phyloP scores from a whole-genome alignment of 1,140 invertebrate genomes.

The Portunus trituberculatus region DNA sequence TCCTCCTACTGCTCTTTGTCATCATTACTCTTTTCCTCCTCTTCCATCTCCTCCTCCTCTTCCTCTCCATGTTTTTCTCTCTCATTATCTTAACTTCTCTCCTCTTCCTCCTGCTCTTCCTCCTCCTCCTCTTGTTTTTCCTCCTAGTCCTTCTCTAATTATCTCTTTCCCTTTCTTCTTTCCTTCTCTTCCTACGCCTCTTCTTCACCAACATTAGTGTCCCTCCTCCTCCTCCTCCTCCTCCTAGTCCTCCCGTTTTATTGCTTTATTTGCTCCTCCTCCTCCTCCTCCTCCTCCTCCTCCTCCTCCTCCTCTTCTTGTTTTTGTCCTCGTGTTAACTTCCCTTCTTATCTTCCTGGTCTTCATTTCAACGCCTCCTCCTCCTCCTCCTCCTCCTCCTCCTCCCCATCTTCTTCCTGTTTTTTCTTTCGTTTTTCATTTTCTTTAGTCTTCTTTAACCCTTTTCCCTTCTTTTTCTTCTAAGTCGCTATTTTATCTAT shows the following conservation, averaged over 20 bases:
- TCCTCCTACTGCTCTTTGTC: background rate
- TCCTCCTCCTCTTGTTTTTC: background rate
- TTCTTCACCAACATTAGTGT: no score
- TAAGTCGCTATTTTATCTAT: background rate
- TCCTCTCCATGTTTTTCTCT: background rate
- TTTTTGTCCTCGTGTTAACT: background rate
- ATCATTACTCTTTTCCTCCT: background rate
- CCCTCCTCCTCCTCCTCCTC: background rate
- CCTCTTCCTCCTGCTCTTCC: background rate
- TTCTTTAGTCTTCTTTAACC: background rate
- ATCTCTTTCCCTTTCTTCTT: background rate
- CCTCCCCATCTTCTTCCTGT: no score
- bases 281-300: background rate
- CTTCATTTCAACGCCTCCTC: background rate
- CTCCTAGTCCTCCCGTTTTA: background rate
- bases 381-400: background rate
- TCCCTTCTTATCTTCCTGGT: background rate
- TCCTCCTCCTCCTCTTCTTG: background rate
- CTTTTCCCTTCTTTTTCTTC: background rate
- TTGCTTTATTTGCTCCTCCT: background rate
- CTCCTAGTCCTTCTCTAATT: background rate
- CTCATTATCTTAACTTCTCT: background rate
- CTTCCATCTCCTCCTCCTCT: background rate
- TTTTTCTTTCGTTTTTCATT: background rate
- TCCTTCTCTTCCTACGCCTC: background rate